These are phyloP conservation scores for Eristalinus sepulchralis DNA, from an alignment of 2,888 invertebrate genomes.

Conservation along the genomic window DNA sequence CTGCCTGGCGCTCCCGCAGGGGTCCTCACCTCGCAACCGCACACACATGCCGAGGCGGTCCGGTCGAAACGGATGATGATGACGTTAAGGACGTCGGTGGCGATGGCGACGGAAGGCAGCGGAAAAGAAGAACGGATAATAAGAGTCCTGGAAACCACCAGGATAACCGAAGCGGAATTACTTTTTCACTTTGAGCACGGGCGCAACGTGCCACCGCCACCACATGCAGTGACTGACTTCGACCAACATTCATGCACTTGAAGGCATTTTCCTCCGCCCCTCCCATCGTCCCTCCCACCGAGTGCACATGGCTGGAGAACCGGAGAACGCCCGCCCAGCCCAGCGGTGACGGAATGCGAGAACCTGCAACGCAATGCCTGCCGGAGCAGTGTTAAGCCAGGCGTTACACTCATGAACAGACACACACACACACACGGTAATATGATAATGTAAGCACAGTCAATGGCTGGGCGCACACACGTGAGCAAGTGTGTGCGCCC, in stretches of 20 bases:
- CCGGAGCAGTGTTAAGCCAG: slow-evolving; percentile 32
- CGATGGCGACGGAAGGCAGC: neutral
- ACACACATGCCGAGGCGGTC: slow-evolving; percentile 43
- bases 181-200: slow-evolving; percentile 53
- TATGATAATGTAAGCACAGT: slow-evolving; percentile 46
- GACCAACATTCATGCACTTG: slow-evolving; percentile 29
- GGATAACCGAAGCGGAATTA: slow-evolving; percentile 61
- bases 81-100: neutral
- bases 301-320: neutral
- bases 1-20: neutral
- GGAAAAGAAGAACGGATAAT: slow-evolving; percentile 15
- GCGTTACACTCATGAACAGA: slow-evolving; percentile 47
- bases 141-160: slow-evolving; percentile 47
- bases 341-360: neutral
- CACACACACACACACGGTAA: slow-evolving; percentile 22
- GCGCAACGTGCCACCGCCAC: slow-evolving; percentile 28
- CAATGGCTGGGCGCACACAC: neutral
- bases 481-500: neutral
- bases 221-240: slow-evolving; percentile 30
- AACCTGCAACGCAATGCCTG: slow-evolving; percentile 4
- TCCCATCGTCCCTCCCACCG: neutral
- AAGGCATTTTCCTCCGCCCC: neutral
- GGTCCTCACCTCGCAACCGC: slow-evolving; percentile 8
- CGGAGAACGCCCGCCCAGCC: neutral
- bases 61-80: slow-evolving; percentile 45